Evolutionary conservation across 2,888 invertebrate genomes (phyloP).

Genomic region (Mesochorus sp.): DNA sequence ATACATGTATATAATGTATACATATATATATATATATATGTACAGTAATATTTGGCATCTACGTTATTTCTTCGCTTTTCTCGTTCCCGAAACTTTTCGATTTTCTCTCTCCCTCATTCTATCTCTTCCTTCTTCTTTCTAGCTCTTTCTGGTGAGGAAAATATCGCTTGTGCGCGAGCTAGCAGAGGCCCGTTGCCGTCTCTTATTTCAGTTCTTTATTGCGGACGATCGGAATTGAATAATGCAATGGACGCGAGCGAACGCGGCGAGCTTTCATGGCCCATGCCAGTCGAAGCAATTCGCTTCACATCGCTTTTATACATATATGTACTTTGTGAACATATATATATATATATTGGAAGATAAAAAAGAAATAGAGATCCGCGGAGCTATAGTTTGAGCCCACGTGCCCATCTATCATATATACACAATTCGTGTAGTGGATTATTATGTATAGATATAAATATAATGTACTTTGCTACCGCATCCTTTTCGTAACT

Average conservation of each 20-base stretch:
- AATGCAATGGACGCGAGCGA: slow-evolving; percentile 71
- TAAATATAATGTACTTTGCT: not conserved
- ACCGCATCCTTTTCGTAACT: slow-evolving; percentile 2
- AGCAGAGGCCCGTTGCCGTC: slow-evolving; percentile 61
- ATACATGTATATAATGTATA: slow-evolving; percentile 1
- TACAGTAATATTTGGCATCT: not conserved
- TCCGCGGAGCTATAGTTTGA: slow-evolving; percentile 1
- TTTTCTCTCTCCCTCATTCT: slow-evolving; percentile 28
- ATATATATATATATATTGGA: slow-evolving; percentile 12
- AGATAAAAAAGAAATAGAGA: not conserved
- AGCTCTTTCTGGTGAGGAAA: slow-evolving; percentile 59
- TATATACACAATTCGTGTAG: slow-evolving; percentile 9
- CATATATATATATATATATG: not conserved
- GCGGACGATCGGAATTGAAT: slow-evolving; percentile 76
- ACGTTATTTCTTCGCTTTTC: slow-evolving; percentile 36
- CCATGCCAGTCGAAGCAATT: slow-evolving; percentile 51
- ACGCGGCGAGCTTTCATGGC: slow-evolving; percentile 37
- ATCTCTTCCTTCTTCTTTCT: slow-evolving; percentile 34
- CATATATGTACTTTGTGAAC: not conserved
- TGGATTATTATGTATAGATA: slow-evolving; percentile 11
- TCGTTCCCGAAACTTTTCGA: slow-evolving; percentile 45
- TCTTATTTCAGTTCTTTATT: slow-evolving; percentile 75
- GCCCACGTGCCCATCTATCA: slow-evolving; percentile 13
- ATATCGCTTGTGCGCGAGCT: slow-evolving; percentile 64
- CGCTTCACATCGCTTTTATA: slow-evolving; percentile 20